Evolutionary conservation across 23 tunicate species (phyloP).

Genomic region (Clavelina lepadiformis): DNA sequence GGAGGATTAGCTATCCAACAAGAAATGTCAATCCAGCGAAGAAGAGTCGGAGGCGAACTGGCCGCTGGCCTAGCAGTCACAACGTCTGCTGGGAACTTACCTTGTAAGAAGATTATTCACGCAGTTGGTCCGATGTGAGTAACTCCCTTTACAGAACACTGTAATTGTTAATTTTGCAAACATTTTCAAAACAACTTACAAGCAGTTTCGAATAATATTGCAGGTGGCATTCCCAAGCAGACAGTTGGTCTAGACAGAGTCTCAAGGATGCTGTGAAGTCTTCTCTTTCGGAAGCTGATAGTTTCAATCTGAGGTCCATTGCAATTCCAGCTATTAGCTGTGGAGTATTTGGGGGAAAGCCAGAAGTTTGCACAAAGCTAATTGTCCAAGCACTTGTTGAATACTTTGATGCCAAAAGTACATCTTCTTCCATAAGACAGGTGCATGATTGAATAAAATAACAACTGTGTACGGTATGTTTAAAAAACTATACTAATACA

Average conservation of each 20-base stretch:
- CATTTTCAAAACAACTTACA: too few species aligned
- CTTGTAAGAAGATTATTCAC: constrained; percentile 38
- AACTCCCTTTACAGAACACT: too few species aligned
- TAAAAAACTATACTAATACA: too few species aligned
- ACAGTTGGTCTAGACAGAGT: too few species aligned
- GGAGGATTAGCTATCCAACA: constrained; percentile 13
- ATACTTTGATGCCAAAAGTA: constrained; percentile 1
- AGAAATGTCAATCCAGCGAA: not conserved
- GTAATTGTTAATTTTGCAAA: too few species aligned
- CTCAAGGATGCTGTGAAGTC: constrained; percentile 9
- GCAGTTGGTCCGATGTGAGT: constrained; percentile 46
- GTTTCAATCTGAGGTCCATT: constrained; percentile 7
- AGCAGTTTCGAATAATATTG: too few species aligned
- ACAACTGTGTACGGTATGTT: too few species aligned
- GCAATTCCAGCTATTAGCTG: constrained; percentile 62
- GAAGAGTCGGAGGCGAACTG: constrained; percentile 8
- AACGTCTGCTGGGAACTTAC: constrained; percentile 27
- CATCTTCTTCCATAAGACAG: not conserved
- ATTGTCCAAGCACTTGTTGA: constrained; percentile 23
- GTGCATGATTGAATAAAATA: too few species aligned
- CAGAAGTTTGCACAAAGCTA: constrained; percentile 21
- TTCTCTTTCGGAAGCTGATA: constrained; percentile 14
- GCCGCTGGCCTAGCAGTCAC: constrained; percentile 14
- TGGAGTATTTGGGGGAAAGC: constrained; percentile 48
- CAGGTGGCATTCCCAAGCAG: too few species aligned